Evolutionary conservation across 2,797 vertebrate species (phyloP), one percentile per base, ranked within the genome.

Genomic region (Manis javanica): DNA sequence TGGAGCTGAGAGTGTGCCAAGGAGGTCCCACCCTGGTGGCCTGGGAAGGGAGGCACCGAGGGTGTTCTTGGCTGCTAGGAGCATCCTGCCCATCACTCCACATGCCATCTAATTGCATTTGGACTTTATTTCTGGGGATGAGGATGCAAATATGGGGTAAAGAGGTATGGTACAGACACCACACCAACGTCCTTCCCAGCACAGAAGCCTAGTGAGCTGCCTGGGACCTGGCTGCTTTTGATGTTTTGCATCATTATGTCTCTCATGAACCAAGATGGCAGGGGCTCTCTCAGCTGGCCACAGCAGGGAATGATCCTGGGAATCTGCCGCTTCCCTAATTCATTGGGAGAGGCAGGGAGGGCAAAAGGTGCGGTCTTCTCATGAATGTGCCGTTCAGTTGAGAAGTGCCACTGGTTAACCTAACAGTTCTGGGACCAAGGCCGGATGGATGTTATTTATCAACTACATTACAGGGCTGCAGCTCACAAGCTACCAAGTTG

Each of bases 391-490:
- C 24, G 16, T 63, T 53, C 61, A 2, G 26, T 9, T n/a, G 68
- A 61, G 49, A 39, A 82, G 86, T 29, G 59, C 75, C 66, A 26
- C 39, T 18, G 69, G 34, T n/a, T 88, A 24, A 68, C 55, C 59
- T 39, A 69, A 46, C 39, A 87, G 94, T 75, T 72, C 83, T 31
- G 92, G 55, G 88, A 78, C 79, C n/a, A 0, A 75, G 90, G 74
- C 88, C 24, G 79, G 82, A 23, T 53, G 71, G 91, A 34, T 7
- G 0, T 68, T 69, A 39, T 83, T 94, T 87, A 84, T 88, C 84
- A 93, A 71, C 15, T 61, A 4, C 85, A 91, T 66, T 53, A 78
- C n/a, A 0, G 26, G 39, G 10, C 71, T 88, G 94, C 42, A 51
- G 49, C 75, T 83, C 68, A 15, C 26, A n/a, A 18, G 39, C 63